phyloP scores from a whole-genome alignment of 2,888 invertebrate species.

The Flexamia atlantica region DNA sequence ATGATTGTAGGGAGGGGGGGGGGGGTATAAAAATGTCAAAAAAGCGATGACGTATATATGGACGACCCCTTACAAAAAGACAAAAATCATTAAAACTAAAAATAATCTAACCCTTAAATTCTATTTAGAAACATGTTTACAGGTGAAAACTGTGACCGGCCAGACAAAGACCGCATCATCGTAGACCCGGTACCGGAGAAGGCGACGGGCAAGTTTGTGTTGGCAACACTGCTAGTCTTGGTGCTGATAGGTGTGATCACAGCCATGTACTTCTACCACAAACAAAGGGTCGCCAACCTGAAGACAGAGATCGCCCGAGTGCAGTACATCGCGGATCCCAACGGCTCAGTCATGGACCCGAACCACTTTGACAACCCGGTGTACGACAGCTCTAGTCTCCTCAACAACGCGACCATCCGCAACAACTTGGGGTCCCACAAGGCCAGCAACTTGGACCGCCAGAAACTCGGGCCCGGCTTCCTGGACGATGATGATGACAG shows the following conservation, averaged over 20 bases:
- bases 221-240: constrained; percentile 72
- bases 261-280: constrained; percentile 85
- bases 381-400: constrained; percentile 78
- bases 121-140: constrained; percentile 11
- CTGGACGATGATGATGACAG: constrained; percentile 74
- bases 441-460: constrained; percentile 78
- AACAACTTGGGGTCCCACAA: constrained; percentile 81
- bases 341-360: constrained; percentile 80
- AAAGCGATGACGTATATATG: too few species aligned
- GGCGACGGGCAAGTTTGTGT: constrained; percentile 64
- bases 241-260: constrained; percentile 80
- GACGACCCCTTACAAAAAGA: too few species aligned
- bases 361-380: constrained; percentile 96
- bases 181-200: constrained; percentile 58
- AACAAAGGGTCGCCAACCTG: constrained; percentile 87
- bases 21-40: too few species aligned
- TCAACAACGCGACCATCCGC: constrained; percentile 76
- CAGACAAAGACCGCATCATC: constrained; percentile 62
- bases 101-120: too few species aligned
- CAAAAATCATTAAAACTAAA: too few species aligned
- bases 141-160: constrained; percentile 83
- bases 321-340: constrained; percentile 90
- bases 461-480: constrained; percentile 77
- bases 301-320: constrained; percentile 94
- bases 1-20: too few species aligned